A percentile compares a stretch with the other conserved stretches of the same genome.
Evolutionary conservation across 2,888 invertebrate species (phyloP).

Genomic region (Amphipoea lucens): DNA sequence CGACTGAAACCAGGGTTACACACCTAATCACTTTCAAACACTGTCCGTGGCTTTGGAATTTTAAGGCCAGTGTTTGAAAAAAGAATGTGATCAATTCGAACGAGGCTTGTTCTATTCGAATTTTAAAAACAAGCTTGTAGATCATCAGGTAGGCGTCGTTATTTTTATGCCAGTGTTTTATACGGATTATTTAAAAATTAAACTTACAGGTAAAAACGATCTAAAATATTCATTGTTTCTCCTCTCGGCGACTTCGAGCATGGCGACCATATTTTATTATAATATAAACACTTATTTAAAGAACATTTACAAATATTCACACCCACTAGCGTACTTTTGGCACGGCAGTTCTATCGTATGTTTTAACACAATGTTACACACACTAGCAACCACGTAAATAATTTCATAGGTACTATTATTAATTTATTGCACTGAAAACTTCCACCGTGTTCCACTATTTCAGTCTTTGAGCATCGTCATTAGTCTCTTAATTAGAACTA

Average conservation of each 20-base stretch:
- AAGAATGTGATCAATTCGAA: conserved; percentile 18
- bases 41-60: conserved; percentile 49
- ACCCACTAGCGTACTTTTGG: conserved; percentile 77
- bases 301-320: conserved; percentile 75
- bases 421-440: conserved; percentile 58
- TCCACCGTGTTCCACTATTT: conserved; percentile 39
- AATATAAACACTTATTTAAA: conserved; percentile 75
- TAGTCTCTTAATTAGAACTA: conserved; percentile 44
- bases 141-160: background rate
- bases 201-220: conserved; percentile 87
- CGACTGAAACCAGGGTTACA: conserved; percentile 32
- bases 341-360: conserved; percentile 66
- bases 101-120: background rate
- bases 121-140: background rate
- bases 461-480: conserved; percentile 55
- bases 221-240: conserved; percentile 84
- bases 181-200: background rate
- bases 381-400: conserved; percentile 34
- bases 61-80: conserved; percentile 44
- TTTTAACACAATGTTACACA: conserved; percentile 65
- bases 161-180: background rate
- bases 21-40: conserved; percentile 51
- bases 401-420: conserved; percentile 47
- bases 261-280: conserved; percentile 79
- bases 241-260: conserved; percentile 80